phyloP scores from a whole-genome alignment of 2,113 vertebrate genomes.

The Cariama cristata region DNA sequence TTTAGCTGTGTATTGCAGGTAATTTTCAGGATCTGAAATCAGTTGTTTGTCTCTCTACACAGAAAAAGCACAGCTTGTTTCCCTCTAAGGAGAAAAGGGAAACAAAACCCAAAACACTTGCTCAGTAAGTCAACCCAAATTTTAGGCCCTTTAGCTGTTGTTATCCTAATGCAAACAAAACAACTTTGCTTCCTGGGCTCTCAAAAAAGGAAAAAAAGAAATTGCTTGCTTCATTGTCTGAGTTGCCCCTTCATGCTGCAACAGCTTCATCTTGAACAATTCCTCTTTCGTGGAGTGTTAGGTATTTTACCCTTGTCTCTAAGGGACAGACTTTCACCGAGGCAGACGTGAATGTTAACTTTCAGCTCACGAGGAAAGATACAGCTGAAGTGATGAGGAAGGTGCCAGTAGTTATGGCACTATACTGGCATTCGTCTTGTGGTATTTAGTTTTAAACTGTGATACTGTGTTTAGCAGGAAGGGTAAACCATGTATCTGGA shows the following conservation, averaged over 20 bases:
- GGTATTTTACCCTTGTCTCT: not conserved
- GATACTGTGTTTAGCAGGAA: not conserved
- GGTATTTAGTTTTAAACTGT: not conserved
- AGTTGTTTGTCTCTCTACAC: not conserved
- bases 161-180: not conserved
- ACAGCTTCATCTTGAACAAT: not conserved
- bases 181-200: not conserved
- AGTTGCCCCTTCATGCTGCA: not conserved
- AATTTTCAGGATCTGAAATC: accelerated
- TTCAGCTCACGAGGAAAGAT: not conserved
- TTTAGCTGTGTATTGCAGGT: not conserved
- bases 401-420: not conserved
- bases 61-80: not conserved
- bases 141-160: not conserved
- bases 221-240: not conserved
- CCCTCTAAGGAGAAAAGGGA: not conserved
- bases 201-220: not conserved
- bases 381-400: not conserved
- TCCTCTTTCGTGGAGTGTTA: not conserved
- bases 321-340: not conserved
- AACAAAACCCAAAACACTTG: not conserved
- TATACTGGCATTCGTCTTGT: not conserved
- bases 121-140: not conserved
- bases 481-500: not conserved
- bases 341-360: not conserved